Conservation (phyloP, 2,888 invertebrate species). For the Syrphus vitripennis region DNA sequence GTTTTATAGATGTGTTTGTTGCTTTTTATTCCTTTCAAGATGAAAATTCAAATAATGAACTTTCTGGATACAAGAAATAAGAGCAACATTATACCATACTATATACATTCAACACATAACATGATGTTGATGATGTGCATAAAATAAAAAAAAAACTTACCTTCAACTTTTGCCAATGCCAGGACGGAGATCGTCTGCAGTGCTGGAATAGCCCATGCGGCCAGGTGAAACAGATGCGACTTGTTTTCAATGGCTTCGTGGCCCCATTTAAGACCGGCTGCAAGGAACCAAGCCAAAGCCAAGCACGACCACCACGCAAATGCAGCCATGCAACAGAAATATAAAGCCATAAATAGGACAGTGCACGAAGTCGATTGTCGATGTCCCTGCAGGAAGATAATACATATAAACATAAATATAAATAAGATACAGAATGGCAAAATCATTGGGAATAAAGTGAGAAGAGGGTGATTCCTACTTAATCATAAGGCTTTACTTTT, state of each 20-base stretch:
- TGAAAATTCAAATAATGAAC: slow-evolving; percentile 3
- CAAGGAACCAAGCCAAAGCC: slow-evolving; percentile 97
- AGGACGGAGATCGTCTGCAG: slow-evolving; percentile 96
- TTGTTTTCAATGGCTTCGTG: slow-evolving; percentile 99
- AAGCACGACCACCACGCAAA: slow-evolving; percentile 99
- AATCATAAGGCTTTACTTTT: no score
- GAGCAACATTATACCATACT: no score
- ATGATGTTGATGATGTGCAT: no score
- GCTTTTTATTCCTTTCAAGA: not conserved
- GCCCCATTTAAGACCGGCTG: slow-evolving; percentile 98
- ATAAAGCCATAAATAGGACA: slow-evolving; percentile 96
- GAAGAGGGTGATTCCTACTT: not conserved
- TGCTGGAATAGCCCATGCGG: slow-evolving; percentile 99
- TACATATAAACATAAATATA: slow-evolving; percentile 3
- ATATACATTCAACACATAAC: no score
- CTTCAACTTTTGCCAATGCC: slow-evolving; percentile 97
- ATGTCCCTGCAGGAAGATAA: slow-evolving; percentile 78
- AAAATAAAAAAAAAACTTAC: slow-evolving; percentile 81
- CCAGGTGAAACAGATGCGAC: slow-evolving; percentile 97
- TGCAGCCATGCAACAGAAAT: slow-evolving; percentile 98
- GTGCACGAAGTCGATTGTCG: slow-evolving; percentile 87
- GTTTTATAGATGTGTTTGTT: not conserved
- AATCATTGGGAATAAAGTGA: not conserved
- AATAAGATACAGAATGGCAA: slow-evolving; percentile 1
- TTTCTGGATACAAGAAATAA: not conserved